Percentiles rank a stretch among this genome's conserved stretches.
These are phyloP conservation scores for Caranx melampygus DNA, from an alignment of 2,113 vertebrate genomes.

Conservation along the genomic window DNA sequence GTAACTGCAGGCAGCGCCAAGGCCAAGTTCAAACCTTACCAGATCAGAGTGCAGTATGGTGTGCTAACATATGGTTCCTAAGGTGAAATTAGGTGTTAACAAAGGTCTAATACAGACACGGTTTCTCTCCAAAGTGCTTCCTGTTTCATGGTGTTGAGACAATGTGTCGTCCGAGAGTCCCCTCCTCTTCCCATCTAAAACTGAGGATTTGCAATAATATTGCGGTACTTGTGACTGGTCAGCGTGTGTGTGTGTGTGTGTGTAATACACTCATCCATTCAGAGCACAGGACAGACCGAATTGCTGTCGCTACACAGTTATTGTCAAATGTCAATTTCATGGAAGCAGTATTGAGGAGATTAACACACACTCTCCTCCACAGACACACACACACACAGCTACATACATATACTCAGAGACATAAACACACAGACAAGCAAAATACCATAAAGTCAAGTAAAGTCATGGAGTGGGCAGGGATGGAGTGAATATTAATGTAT, in stretches of 20 bases:
- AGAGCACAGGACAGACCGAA: constrained; percentile 78
- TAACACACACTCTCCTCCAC: constrained; percentile 72
- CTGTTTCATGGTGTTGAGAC: constrained; percentile 25
- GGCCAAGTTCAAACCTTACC: too few relatives aligned
- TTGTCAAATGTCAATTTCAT: constrained; percentile 97
- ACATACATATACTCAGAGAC: background rate
- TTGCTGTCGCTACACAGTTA: constrained; percentile 90
- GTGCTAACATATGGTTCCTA: background rate
- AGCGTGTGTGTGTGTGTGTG: constrained; percentile 65
- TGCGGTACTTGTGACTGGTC: constrained; percentile 72
- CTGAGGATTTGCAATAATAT: constrained; percentile 62
- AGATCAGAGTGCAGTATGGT: too few relatives aligned
- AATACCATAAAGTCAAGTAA: too few relatives aligned
- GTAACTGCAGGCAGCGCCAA: too few relatives aligned
- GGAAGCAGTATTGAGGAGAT: constrained; percentile 88
- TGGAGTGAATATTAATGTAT: constrained; percentile 69
- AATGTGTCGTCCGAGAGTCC: background rate
- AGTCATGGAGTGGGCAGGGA: background rate
- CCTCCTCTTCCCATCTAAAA: constrained; percentile 29
- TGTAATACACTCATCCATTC: constrained; percentile 85
- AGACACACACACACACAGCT: constrained; percentile 27
- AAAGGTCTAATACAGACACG: background rate
- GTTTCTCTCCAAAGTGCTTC: constrained; percentile 4
- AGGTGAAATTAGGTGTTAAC: background rate
- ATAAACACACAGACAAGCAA: too few relatives aligned